Evolutionary conservation across 2,888 invertebrate species (phyloP).

Genomic region (Drosophila borborema): DNA sequence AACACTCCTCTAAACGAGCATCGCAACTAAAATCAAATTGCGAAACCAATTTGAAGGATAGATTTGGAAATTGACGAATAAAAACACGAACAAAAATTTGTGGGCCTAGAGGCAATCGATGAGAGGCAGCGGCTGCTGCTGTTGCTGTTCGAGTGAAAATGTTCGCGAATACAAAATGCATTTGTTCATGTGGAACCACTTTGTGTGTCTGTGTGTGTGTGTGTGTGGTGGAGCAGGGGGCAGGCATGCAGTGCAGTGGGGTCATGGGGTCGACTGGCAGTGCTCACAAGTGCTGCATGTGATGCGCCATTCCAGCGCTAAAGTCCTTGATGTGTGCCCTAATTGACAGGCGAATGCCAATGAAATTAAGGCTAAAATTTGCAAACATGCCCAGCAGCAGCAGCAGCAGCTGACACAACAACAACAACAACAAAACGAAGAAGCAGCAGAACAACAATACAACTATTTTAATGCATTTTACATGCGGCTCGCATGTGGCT

Average conservation of each 20-base stretch:
- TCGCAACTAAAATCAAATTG: conserved; percentile 45
- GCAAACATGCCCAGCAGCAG: conserved; percentile 15
- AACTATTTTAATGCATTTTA: conserved; percentile 66
- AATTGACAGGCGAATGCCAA: conserved; percentile 71
- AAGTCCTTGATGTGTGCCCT: conserved; percentile 61
- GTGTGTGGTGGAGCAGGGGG: neutral
- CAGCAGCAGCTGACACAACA: neutral
- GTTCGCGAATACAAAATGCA: conserved; percentile 37
- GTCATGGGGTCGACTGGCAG: neutral
- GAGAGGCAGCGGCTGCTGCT: conserved; percentile 22
- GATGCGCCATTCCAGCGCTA: conserved; percentile 24
- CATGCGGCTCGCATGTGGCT: conserved; percentile 45
- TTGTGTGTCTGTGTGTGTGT: neutral
- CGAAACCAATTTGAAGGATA: conserved; percentile 36
- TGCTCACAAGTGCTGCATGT: conserved; percentile 2
- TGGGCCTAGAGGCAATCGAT: conserved; percentile 18
- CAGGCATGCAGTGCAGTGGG: neutral
- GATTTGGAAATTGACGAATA: neutral
- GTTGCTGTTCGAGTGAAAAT: conserved; percentile 17
- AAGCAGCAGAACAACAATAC: conserved; percentile 17
- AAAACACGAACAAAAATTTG: neutral
- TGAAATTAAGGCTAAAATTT: conserved; percentile 60
- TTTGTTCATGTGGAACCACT: conserved; percentile 12
- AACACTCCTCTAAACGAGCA: neutral
- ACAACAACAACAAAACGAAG: conserved; percentile 1